These are phyloP conservation scores for Lichenostomus cassidix DNA, from an alignment of 2,113 vertebrate genomes.

Conservation along the genomic window DNA sequence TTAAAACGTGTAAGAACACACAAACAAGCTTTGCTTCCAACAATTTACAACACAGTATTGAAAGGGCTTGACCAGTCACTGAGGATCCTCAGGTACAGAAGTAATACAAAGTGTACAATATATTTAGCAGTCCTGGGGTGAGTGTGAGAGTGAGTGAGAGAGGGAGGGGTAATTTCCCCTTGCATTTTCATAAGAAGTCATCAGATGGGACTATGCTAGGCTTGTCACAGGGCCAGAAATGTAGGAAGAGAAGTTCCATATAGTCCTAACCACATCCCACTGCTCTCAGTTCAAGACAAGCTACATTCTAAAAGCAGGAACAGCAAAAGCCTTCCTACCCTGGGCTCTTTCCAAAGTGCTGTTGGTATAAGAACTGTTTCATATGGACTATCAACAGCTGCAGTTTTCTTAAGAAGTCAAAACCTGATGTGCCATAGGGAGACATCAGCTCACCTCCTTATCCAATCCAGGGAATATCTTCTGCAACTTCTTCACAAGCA, in stretches of 20 bases:
- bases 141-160: neutral
- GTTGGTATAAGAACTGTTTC: neutral
- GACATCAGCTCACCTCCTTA: conserved; percentile 80
- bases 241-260: neutral
- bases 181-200: neutral
- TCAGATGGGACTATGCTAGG: neutral
- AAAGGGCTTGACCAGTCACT: neutral
- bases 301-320: neutral
- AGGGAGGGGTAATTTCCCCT: neutral
- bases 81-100: neutral
- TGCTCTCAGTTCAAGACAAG: neutral
- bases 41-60: neutral
- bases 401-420: neutral
- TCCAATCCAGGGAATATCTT: conserved; percentile 85
- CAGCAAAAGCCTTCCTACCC: neutral
- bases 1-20: neutral
- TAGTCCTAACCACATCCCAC: neutral
- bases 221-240: neutral
- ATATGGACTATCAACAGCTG: neutral
- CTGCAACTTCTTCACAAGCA: conserved; percentile 86
- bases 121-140: neutral
- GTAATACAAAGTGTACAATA: neutral
- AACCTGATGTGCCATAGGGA: neutral
- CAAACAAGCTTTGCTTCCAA: neutral
- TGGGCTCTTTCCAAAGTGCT: neutral